Base-by-base conservation (phyloP, 2,113 vertebrate genomes). In the Oreochromis niloticus region DNA sequence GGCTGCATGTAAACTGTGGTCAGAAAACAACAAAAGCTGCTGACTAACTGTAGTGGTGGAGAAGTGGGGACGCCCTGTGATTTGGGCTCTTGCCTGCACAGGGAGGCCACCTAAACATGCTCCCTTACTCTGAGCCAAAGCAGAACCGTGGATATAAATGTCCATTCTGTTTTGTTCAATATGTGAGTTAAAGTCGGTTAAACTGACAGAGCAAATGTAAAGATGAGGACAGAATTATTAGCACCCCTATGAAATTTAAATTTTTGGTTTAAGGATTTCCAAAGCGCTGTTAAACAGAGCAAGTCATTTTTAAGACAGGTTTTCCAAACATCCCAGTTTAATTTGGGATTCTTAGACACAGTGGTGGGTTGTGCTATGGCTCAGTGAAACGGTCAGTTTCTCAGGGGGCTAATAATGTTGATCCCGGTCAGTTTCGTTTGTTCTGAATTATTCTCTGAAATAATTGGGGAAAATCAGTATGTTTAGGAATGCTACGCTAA, bases 1-100 rank as follows among this genome's bases (percentile, higher is more conserved):
- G 84, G 81, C 89, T 93, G 87, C 91, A 92, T 92, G 93, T 95
- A 96, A 96, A 96, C 95, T 94, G 94, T 89, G 95, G 95, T 92
- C 46, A 91, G 94, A 93, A 96, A 94, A 94, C 90, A 94, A 95
- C 91, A 95, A 95, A 95, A 95, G 94, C 94, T 94, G 93, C 95
- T 96, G 93, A 96, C 91, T 93, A 95, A 94, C 88, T 92, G 91
- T 73, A 92, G 87, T 73, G 89, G 91, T 89, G 87, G 89, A 27
- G 71, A 85, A 87, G 91, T 36, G 89, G 92, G 94, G 92, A 94
- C 84, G 61, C 87, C 90, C 88, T 90, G 82, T 89, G 75, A 88
- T 95, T 94, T 94, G 82, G 81, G 32, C 80, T 85, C 43, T 36
- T 81, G 85, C 63, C 80, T 89, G 86, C 27, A 83, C 71, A 63